A percentile compares a stretch with the other conserved stretches of the same genome.
These are phyloP conservation scores for Platichthys flesus DNA, from an alignment of 2,113 vertebrate genomes.

Conservation along the genomic window DNA sequence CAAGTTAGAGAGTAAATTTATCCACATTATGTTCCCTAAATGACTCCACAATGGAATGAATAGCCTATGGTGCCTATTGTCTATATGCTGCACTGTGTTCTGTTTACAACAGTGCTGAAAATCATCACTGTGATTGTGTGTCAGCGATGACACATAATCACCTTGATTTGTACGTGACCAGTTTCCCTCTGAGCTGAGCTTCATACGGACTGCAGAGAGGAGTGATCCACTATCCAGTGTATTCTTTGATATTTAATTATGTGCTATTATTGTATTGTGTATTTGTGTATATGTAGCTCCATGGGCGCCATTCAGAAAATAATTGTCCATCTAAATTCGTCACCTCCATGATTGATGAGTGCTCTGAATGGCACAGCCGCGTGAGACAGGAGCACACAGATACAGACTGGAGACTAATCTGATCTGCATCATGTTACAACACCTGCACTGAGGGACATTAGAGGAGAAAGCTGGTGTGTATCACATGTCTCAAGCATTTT, in stretches of 20 bases:
- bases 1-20: not conserved
- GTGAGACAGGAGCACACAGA: constrained; percentile 23
- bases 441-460: constrained; percentile 53
- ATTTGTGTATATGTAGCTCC: not conserved
- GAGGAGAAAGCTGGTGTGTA: constrained; percentile 43
- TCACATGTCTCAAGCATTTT: constrained; percentile 50
- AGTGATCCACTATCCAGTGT: no score
- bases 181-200: not conserved
- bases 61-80: not conserved
- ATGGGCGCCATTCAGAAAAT: not conserved
- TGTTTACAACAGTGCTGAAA: not conserved
- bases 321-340: not conserved
- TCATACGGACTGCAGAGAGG: no score
- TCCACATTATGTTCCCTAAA: no score
- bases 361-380: constrained; percentile 27
- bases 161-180: not conserved
- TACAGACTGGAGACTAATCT: constrained; percentile 21
- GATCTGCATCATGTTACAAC: constrained; percentile 59
- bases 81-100: not conserved
- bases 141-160: no score
- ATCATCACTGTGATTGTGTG: not conserved
- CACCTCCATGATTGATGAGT: not conserved
- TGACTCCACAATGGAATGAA: not conserved
- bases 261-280: no score
- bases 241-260: no score